Base-by-base conservation (phyloP, 1,140 invertebrate genomes). In the Zaprionus kolodkinae region DNA sequence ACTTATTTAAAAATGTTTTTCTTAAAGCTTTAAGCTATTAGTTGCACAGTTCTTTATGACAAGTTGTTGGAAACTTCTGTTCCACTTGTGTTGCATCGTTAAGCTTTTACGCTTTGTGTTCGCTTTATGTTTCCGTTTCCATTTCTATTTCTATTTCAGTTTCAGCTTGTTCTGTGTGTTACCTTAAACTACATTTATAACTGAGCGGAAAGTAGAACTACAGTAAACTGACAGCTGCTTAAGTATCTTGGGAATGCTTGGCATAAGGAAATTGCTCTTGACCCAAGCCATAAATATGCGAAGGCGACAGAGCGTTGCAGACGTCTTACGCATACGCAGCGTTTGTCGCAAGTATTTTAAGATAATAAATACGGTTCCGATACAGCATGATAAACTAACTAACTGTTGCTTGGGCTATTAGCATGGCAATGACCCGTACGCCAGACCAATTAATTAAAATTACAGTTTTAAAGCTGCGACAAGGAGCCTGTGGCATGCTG, bases 371-470 rank as follows among this genome's bases (percentile, higher is more conserved):
- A n/a, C 21, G 10, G 1, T 35, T 35, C 27, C 27, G 50, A 30
- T 27, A 6, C 50, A 3, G 27, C 25, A 33, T 30, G 12, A 55
- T 30, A 27, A 55, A 55, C 21, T 21, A 21, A 21, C 52, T 21
- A 21, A 21, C 52, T 55, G 52, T 30, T 55, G 27, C 21, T 10
- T 17, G 52, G 15, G 27, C n/a, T 25, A 67, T 48, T 60, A 38
- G 40, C 66, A 17, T 52, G 66, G 25, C 66, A 68, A 68, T 68
- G 56, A 68, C 55, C 66, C 56, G 66, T 59, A 35, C 13, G 25
- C 40, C 33, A 68, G 55, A 60, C 56, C 30, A 59, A 68, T 66
- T 75, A 69, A 64, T 75, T 75, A 59, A 59, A 75, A 71, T 64
- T 64, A 54, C 55, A 45, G 67, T 27, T 63, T 74, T 63, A 61